Conservation (phyloP, 2,888 invertebrate genomes). For the Drosophila paranaensis region DNA sequence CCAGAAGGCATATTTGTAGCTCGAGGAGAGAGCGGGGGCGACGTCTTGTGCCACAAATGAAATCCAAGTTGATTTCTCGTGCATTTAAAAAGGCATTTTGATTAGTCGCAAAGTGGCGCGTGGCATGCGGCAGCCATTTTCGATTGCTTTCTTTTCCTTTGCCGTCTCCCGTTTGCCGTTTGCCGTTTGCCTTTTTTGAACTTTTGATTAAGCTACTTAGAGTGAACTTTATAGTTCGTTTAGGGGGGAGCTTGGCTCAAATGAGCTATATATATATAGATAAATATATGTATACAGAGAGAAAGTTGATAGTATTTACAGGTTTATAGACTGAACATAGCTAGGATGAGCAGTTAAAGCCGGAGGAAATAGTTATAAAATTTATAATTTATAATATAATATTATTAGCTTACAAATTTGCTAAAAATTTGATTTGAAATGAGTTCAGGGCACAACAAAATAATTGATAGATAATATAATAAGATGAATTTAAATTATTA, state of each 20-base stretch:
- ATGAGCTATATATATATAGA: neutral
- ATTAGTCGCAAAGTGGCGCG: slow-evolving; percentile 71
- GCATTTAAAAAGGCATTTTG: slow-evolving; percentile 80
- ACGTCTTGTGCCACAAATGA: slow-evolving; percentile 31
- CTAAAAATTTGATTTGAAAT: too few relatives aligned
- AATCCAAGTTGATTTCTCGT: slow-evolving; percentile 72
- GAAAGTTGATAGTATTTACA: too few relatives aligned
- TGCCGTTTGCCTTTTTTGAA: slow-evolving; percentile 31
- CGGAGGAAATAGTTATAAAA: neutral
- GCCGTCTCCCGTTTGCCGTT: slow-evolving; percentile 9
- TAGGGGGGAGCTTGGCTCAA: neutral
- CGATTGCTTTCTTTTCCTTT: slow-evolving; percentile 37
- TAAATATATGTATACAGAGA: too few relatives aligned
- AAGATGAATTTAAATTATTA: too few relatives aligned
- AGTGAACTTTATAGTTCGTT: neutral
- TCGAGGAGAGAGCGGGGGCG: neutral
- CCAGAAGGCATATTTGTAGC: slow-evolving; percentile 56
- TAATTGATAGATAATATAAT: too few relatives aligned
- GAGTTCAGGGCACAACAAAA: too few relatives aligned
- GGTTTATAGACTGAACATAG: too few relatives aligned
- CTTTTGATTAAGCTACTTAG: slow-evolving; percentile 36
- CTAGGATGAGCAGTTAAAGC: neutral
- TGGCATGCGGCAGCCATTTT: slow-evolving; percentile 62
- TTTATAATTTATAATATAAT: too few relatives aligned
- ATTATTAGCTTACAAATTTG: too few relatives aligned